phyloP scores from a whole-genome alignment of 2,797 vertebrate genomes.

The Amblyopsis hoosieri region DNA sequence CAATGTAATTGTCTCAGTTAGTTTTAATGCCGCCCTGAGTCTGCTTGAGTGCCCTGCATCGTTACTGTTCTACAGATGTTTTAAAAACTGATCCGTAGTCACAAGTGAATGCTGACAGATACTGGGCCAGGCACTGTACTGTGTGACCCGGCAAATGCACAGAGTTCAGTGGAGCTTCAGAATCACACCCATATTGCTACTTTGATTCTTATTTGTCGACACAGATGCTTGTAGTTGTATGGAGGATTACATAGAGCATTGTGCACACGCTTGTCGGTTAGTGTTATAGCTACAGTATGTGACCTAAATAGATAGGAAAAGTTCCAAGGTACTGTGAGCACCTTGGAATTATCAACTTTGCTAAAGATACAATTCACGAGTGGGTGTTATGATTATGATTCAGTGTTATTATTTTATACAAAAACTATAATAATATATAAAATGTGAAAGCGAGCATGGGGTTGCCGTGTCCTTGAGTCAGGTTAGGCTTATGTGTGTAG shows the following conservation, averaged over 20 bases:
- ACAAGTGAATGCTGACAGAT: too few relatives aligned
- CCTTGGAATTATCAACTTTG: background rate
- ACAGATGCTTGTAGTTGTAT: too few relatives aligned
- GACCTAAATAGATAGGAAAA: too few relatives aligned
- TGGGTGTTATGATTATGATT: too few relatives aligned
- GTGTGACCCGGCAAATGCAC: constrained; percentile 10
- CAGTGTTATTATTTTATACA: too few relatives aligned
- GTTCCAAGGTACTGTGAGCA: background rate
- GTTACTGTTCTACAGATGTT: constrained; percentile 4
- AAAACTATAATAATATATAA: too few relatives aligned
- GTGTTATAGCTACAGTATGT: background rate
- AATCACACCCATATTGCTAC: constrained; percentile 10
- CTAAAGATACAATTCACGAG: too few relatives aligned
- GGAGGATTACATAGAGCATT: too few relatives aligned
- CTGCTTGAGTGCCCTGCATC: constrained; percentile 20
- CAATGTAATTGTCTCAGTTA: constrained; percentile 51
- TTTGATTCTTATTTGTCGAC: constrained; percentile 3
- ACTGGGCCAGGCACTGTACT: background rate
- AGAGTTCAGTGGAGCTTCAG: background rate
- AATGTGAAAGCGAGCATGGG: too few relatives aligned
- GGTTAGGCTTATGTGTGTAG: constrained; percentile 59
- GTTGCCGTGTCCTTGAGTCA: constrained; percentile 65
- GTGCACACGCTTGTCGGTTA: constrained; percentile 12
- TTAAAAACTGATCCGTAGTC: background rate
- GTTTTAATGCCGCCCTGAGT: constrained; percentile 28